These are phyloP conservation scores for Zaprionus africanus DNA, from an alignment of 1,140 invertebrate genomes.

Conservation along the genomic window DNA sequence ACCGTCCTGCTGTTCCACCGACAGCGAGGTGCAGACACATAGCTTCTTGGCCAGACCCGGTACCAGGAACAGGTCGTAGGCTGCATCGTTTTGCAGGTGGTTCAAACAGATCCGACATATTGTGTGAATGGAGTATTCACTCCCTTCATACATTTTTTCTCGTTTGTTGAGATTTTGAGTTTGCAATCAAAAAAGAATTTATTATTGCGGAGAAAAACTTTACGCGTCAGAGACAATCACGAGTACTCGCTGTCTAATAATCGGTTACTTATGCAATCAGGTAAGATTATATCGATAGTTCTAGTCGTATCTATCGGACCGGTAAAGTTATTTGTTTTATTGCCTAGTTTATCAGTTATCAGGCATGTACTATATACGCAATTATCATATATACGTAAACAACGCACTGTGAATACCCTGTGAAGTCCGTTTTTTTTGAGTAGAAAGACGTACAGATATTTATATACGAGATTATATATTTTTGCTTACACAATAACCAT, in stretches of 20 bases:
- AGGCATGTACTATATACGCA: background rate
- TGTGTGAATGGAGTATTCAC: constrained; percentile 65
- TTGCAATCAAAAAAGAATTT: constrained; percentile 13
- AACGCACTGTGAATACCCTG: background rate
- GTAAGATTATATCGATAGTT: constrained; percentile 19
- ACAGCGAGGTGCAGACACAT: constrained; percentile 68
- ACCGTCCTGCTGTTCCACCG: constrained; percentile 74
- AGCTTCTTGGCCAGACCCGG: constrained; percentile 78
- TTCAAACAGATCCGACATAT: constrained; percentile 80
- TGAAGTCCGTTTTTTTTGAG: background rate
- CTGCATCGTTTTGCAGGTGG: constrained; percentile 55
- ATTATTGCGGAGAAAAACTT: constrained; percentile 41
- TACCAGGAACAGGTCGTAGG: constrained; percentile 71
- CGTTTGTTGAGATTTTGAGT: background rate
- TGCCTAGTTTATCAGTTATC: background rate
- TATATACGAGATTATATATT: constrained; percentile 43
- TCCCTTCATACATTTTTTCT: constrained; percentile 55
- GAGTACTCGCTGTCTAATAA: background rate
- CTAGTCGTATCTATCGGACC: background rate
- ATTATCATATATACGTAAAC: background rate
- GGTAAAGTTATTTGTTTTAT: background rate
- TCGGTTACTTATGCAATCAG: constrained; percentile 11
- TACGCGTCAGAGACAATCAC: constrained; percentile 1
- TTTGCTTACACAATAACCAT: constrained; percentile 39
- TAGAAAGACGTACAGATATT: constrained; percentile 14